Conservation (phyloP, 2,888 invertebrate genomes). For the Sinhomidia bicolor region DNA sequence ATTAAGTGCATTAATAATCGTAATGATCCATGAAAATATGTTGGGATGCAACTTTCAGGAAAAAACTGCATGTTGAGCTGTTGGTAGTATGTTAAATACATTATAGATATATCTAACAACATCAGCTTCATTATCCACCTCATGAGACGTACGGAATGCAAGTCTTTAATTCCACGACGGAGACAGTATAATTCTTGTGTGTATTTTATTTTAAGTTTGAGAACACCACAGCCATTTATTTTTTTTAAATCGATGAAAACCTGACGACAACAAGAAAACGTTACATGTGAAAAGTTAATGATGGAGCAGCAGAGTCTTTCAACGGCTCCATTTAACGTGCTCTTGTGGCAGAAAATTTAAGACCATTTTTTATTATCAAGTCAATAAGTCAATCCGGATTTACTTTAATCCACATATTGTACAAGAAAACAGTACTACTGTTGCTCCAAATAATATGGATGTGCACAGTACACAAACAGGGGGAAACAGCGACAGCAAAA, state of each 20-base stretch:
- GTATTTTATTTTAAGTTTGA: too few species aligned
- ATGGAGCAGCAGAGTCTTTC: constrained; percentile 23
- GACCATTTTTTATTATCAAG: background rate
- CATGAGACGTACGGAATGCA: background rate
- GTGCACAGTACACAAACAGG: background rate
- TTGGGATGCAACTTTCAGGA: constrained; percentile 14
- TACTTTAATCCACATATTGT: constrained; percentile 9
- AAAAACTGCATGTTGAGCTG: background rate
- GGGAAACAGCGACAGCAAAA: constrained; percentile 23
- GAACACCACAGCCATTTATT: background rate
- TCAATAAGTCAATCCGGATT: constrained; percentile 15
- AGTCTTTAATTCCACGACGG: background rate
- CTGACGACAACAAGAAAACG: constrained; percentile 35
- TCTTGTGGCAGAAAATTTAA: constrained; percentile 27
- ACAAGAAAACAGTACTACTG: background rate
- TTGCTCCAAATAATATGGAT: background rate
- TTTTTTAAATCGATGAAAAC: constrained; percentile 3
- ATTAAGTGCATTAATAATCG: background rate
- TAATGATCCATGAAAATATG: constrained; percentile 16
- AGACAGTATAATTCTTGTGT: background rate
- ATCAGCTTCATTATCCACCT: background rate
- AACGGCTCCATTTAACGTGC: constrained; percentile 29
- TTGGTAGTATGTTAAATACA: too few species aligned
- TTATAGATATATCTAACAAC: too few species aligned
- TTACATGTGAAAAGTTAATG: constrained; percentile 39